Evolutionary conservation across 2,888 invertebrate species (phyloP).

Genomic region (Pseudococcus longispinus): DNA sequence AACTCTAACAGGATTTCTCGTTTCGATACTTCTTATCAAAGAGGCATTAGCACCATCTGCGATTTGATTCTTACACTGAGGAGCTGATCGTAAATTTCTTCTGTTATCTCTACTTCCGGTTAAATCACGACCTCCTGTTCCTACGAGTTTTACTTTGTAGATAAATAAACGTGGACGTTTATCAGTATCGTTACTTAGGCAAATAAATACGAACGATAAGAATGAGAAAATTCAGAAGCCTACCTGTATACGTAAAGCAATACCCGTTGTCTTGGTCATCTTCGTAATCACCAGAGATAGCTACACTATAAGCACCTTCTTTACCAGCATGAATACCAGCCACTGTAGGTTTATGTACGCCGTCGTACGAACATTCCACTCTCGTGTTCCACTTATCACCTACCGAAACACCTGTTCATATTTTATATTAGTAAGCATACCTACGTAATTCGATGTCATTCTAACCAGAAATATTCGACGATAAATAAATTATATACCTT

Average conservation of each 20-base stretch:
- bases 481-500: not conserved
- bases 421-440: not conserved
- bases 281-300: slow-evolving; percentile 64
- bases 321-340: slow-evolving; percentile 63
- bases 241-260: slow-evolving; percentile 64
- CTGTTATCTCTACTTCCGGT: slow-evolving; percentile 63
- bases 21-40: slow-evolving; percentile 62
- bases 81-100: slow-evolving; percentile 64
- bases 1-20: slow-evolving; percentile 63
- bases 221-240: slow-evolving; percentile 43
- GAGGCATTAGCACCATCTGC: slow-evolving; percentile 63
- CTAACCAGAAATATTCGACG: not conserved
- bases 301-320: slow-evolving; percentile 63
- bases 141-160: not conserved
- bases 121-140: slow-evolving; percentile 63
- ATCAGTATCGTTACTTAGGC: no score
- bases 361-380: slow-evolving; percentile 62
- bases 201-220: not conserved
- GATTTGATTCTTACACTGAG: slow-evolving; percentile 63
- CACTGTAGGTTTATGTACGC: slow-evolving; percentile 64
- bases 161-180: not conserved
- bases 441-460: not conserved
- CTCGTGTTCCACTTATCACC: slow-evolving; percentile 63
- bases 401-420: slow-evolving; percentile 60
- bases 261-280: slow-evolving; percentile 64